These are phyloP conservation scores for Athripsodes cinereus DNA, from an alignment of 2,888 invertebrate species.

Conservation along the genomic window DNA sequence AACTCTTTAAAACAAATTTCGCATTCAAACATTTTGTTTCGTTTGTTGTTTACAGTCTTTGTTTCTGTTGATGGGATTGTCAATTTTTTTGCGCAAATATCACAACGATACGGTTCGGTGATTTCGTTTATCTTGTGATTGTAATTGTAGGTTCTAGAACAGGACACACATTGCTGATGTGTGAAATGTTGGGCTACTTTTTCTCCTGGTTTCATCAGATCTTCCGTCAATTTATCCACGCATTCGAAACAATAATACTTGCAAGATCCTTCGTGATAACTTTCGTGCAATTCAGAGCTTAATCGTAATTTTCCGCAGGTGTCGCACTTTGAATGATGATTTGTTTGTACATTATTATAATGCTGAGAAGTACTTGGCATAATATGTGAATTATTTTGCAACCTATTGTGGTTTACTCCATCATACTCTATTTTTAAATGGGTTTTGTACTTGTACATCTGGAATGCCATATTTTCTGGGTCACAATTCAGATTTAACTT, in stretches of 20 bases:
- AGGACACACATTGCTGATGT: background rate
- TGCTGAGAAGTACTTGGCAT: background rate
- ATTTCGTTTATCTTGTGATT: background rate
- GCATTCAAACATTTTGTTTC: background rate
- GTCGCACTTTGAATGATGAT: background rate
- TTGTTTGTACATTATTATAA: background rate
- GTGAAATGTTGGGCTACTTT: background rate
- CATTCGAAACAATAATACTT: background rate
- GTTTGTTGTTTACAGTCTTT: background rate
- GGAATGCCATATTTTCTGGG: background rate
- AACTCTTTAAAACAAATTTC: background rate
- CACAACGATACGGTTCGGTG: background rate
- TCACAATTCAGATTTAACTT: background rate
- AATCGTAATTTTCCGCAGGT: background rate
- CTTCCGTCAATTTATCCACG: background rate
- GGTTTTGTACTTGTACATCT: background rate
- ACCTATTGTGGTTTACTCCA: background rate
- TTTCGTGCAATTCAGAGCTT: background rate
- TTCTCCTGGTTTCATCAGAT: background rate
- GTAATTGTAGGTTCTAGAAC: too few species aligned
- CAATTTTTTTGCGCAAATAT: background rate
- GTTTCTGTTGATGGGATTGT: background rate
- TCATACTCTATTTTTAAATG: background rate
- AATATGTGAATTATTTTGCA: background rate
- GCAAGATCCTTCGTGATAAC: background rate